Evolutionary conservation across 2,113 vertebrate species (phyloP).

Genomic region (Columba janthina): DNA sequence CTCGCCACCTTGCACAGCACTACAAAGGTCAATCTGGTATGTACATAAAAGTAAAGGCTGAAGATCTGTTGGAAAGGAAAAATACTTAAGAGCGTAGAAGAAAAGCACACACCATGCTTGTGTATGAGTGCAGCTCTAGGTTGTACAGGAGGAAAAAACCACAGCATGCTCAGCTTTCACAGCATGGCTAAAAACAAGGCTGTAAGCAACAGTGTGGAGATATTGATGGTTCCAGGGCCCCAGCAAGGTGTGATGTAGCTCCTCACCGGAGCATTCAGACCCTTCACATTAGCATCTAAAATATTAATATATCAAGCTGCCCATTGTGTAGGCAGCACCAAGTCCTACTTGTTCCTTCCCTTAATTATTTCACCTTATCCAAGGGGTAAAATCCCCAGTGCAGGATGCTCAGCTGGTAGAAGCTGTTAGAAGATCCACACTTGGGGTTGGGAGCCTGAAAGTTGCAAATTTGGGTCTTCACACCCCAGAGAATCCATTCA

Average conservation of each 20-base stretch:
- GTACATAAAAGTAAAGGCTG: not conserved
- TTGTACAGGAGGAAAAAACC: fast-evolving
- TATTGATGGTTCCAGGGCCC: not conserved
- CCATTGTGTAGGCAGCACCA: not conserved
- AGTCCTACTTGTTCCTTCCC: not conserved
- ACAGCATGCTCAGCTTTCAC: not conserved
- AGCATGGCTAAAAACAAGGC: not conserved
- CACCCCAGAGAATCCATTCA: not conserved
- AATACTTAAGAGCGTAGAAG: not conserved
- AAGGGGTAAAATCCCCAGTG: not conserved
- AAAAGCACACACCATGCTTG: fast-evolving
- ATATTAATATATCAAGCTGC: not conserved
- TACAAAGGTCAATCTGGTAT: not conserved
- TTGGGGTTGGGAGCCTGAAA: not conserved
- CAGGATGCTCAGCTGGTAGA: not conserved
- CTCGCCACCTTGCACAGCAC: not conserved
- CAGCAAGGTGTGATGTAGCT: not conserved
- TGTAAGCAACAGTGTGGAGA: fast-evolving
- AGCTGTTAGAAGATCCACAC: not conserved
- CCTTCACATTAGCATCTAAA: not conserved
- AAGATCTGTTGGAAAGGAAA: not conserved
- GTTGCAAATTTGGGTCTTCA: not conserved
- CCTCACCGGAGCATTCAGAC: not conserved
- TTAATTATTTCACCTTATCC: fast-evolving
- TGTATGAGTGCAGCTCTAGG: not conserved